A percentile compares a stretch with the other conserved stretches of the same genome.
Conservation (phyloP, 2,888 invertebrate genomes). For the Plagiodera versicolora region DNA sequence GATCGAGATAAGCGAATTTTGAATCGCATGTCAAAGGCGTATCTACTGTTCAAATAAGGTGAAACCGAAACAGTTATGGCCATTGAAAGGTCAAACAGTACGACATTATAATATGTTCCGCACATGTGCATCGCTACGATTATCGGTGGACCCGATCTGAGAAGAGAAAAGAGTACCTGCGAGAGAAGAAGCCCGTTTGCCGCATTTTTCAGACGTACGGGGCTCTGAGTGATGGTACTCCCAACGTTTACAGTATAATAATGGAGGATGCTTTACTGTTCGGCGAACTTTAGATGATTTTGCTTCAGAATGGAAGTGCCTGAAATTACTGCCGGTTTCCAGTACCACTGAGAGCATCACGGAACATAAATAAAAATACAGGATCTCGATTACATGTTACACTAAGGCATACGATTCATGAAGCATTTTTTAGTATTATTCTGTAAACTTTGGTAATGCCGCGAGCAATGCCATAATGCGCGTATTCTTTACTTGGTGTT, state of each 20-base stretch:
- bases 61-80: constrained; percentile 38
- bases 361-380: too few species aligned
- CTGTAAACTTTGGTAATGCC: too few species aligned
- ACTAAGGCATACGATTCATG: too few species aligned
- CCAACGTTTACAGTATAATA: too few species aligned
- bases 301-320: too few species aligned
- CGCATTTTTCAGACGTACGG: constrained; percentile 41
- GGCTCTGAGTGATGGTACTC: constrained; percentile 44
- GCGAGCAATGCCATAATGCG: constrained; percentile 43
- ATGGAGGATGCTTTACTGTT: too few species aligned
- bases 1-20: background rate
- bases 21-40: background rate
- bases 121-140: constrained; percentile 40
- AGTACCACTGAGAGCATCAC: too few species aligned
- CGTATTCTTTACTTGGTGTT: constrained; percentile 26
- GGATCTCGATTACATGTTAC: too few species aligned
- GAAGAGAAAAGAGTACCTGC: constrained; percentile 32
- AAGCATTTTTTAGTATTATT: too few species aligned
- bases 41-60: constrained; percentile 29
- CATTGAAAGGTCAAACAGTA: constrained; percentile 38
- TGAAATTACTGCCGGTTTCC: too few species aligned
- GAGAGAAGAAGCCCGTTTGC: constrained; percentile 26
- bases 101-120: constrained; percentile 40
- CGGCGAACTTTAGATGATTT: too few species aligned
- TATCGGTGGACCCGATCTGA: constrained; percentile 41